Conservation (phyloP, 92 coral and sea anemone species). For the Umimayanthus kanabou region DNA sequence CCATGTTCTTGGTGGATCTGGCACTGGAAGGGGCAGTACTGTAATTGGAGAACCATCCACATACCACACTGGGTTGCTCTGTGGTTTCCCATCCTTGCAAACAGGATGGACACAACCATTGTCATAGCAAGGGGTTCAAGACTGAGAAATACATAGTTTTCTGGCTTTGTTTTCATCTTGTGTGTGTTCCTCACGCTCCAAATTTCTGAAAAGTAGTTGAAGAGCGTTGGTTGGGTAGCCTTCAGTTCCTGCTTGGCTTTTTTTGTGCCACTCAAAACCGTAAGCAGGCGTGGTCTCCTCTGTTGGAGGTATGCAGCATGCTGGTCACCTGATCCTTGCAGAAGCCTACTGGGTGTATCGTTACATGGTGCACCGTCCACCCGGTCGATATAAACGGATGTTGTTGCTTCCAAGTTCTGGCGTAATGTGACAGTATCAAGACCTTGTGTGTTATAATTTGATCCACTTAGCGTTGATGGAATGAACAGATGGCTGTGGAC, state of each 20-base stretch:
- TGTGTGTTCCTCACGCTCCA: conserved; percentile 48
- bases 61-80: conserved; percentile 19
- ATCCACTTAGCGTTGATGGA: conserved; percentile 49
- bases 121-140: conserved; percentile 17
- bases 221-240: conserved; percentile 41
- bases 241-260: conserved; percentile 42
- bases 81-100: conserved; percentile 42
- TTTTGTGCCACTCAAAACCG: conserved; percentile 48
- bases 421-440: conserved; percentile 26
- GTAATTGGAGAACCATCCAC: conserved; percentile 32
- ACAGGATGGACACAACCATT: conserved; percentile 37
- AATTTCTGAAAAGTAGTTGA: conserved; percentile 51
- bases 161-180: conserved; percentile 11
- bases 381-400: conserved; percentile 48
- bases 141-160: conserved; percentile 39
- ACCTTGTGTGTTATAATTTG: conserved; percentile 36
- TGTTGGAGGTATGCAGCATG: conserved; percentile 46
- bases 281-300: conserved; percentile 43
- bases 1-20: conserved; percentile 55
- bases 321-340: conserved; percentile 51
- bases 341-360: conserved; percentile 31
- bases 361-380: conserved; percentile 66
- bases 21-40: conserved; percentile 42
- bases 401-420: conserved; percentile 50
- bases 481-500: conserved; percentile 42